These are phyloP conservation scores for Drosophila emarginata DNA, from an alignment of 2,888 invertebrate species.

Conservation along the genomic window DNA sequence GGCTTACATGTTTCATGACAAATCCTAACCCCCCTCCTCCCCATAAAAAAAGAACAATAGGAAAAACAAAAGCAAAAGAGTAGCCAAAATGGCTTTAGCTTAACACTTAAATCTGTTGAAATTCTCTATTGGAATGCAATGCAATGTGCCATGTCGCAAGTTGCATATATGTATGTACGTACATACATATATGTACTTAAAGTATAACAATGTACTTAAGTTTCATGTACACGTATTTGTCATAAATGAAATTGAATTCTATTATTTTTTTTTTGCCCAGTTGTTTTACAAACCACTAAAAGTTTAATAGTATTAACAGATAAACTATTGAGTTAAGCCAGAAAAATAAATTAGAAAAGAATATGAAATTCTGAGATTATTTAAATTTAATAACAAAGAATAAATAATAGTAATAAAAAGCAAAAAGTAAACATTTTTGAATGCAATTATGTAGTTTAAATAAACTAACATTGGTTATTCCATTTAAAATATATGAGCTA, in stretches of 20 bases:
- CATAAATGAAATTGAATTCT: conserved; percentile 31
- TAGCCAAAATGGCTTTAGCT: neutral
- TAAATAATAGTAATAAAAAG: neutral
- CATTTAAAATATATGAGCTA: too few species aligned
- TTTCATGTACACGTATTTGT: conserved; percentile 12
- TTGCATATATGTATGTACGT: neutral
- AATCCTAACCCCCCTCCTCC: too few species aligned
- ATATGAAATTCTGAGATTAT: too few species aligned
- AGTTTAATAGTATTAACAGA: neutral
- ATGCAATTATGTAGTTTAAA: too few species aligned
- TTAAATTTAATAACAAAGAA: too few species aligned
- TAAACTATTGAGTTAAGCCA: too few species aligned
- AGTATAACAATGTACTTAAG: neutral
- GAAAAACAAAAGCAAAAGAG: neutral
- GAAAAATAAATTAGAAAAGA: too few species aligned
- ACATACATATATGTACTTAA: neutral
- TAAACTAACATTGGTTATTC: too few species aligned
- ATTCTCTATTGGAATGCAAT: conserved; percentile 5
- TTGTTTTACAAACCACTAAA: neutral
- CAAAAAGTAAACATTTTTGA: too few species aligned
- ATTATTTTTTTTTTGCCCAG: neutral
- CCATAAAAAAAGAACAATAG: neutral
- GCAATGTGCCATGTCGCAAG: conserved; percentile 3
- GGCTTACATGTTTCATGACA: conserved; percentile 39
- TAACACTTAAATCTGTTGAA: conserved; percentile 5